phyloP scores from a whole-genome alignment of 1,140 invertebrate species.

The Nymphalis io region DNA sequence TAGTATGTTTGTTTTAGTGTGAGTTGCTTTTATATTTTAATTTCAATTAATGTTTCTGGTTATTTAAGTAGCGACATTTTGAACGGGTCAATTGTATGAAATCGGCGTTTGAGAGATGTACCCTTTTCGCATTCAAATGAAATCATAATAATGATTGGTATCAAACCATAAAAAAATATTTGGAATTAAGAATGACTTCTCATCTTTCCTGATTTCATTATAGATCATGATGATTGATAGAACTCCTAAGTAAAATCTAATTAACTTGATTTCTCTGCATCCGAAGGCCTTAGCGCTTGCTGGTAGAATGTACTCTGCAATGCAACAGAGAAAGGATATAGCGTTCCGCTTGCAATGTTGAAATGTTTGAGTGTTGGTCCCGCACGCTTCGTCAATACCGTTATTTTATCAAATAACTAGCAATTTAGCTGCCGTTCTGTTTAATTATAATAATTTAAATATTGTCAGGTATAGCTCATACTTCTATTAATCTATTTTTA shows the following conservation, averaged over 20 bases:
- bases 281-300: constrained; percentile 32
- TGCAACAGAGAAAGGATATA: constrained; percentile 55
- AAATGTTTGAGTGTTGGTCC: constrained; percentile 35
- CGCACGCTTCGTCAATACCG: constrained; percentile 4
- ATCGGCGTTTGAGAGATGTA: no score
- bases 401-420: constrained; percentile 7
- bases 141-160: no score
- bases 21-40: no score
- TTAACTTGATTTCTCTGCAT: constrained; percentile 34
- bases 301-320: constrained; percentile 34
- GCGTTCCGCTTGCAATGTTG: constrained; percentile 48
- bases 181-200: no score
- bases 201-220: background rate
- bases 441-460: background rate
- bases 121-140: no score
- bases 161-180: no score
- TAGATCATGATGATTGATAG: background rate
- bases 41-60: no score
- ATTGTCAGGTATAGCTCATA: background rate
- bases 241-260: constrained; percentile 18
- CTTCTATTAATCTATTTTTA: background rate
- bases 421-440: constrained; percentile 4
- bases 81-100: no score
- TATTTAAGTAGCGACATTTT: no score
- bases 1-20: no score